Percentiles rank a stretch among this genome's conserved stretches.
These are phyloP conservation scores for Esox masquinongy DNA, from an alignment of 2,797 vertebrate species.

Conservation along the genomic window DNA sequence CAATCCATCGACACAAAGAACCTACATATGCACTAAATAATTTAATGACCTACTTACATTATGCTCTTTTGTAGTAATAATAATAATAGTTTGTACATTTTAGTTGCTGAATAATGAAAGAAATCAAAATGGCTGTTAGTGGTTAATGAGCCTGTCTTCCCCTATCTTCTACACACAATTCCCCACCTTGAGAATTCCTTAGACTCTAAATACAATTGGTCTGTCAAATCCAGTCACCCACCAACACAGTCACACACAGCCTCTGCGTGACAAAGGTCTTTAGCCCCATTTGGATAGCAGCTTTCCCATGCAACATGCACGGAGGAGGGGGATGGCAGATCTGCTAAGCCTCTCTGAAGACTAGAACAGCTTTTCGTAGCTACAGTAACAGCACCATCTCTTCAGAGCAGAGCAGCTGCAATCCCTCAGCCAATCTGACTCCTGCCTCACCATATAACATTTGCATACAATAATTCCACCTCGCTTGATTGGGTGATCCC, in stretches of 20 bases:
- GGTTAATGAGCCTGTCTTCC: not conserved
- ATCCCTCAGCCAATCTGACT: slow-evolving; percentile 41
- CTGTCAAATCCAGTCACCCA: slow-evolving; percentile 39
- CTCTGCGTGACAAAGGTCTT: slow-evolving; percentile 51
- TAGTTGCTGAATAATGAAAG: not conserved
- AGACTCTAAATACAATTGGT: slow-evolving; percentile 29
- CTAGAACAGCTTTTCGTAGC: not conserved
- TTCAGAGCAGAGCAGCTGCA: not conserved
- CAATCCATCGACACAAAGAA: too few relatives aligned
- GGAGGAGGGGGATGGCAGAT: slow-evolving; percentile 34
- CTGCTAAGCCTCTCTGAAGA: slow-evolving; percentile 29
- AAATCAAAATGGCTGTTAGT: slow-evolving; percentile 2
- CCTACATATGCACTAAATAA: too few relatives aligned
- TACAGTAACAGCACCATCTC: not conserved
- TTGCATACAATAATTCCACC: slow-evolving; percentile 41
- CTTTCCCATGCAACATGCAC: slow-evolving; percentile 40
- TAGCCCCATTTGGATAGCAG: slow-evolving; percentile 39
- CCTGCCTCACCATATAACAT: slow-evolving; percentile 22
- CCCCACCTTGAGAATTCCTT: not conserved
- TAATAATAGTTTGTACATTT: not conserved
- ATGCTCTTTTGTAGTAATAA: too few relatives aligned
- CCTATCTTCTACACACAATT: not conserved
- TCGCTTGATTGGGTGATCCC: slow-evolving; percentile 2
- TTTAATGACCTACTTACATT: too few relatives aligned
- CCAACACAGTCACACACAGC: slow-evolving; percentile 48